Evolutionary conservation across 2,888 invertebrate species (phyloP), one percentile per base, ranked within the genome.

Genomic region (Lottia gigantea): DNA sequence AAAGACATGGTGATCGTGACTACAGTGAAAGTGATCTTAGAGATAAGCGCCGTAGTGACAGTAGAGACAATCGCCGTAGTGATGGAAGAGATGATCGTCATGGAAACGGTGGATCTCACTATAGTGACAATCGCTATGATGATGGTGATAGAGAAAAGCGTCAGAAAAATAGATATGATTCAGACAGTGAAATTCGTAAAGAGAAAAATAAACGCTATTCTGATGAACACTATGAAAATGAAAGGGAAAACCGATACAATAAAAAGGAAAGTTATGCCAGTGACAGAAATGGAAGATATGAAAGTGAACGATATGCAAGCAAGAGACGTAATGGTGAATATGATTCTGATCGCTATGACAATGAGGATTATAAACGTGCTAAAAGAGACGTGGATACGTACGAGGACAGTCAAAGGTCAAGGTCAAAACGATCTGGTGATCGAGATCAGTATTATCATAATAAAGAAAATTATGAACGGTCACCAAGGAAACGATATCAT

Each of bases 221-320:
- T 14, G 64, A 69, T 46, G 72, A 72, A 49, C 61, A 61, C 14
- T 46, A 73, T 19, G 73, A 73, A 46, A 71, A 70, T 68, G 70
- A 69, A 23, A 64, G 74, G 16, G n/a, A 70, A 66, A 72, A 74
- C 66, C 49, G 71, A 25, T 72, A 73, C 66, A 74, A 74, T 45
- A 19, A 66, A 62, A 16, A 49, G 25, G 31, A n/a, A 46, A 16
- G n/a, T 25, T n/a, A 40, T 49, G 66, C 7, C 15, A 46, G 31
- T 31, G 40, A 63, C 25, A 19, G 47, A 47, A n/a, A 46, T 15
- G 40, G 62, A 40, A 63, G 26, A 19, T n/a, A 15, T 45, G 67
- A 23, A 49, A 46, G 31, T 12, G 14, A 19, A 46, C 26, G 23
- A 45, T 40, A 46, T 40, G 45, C 45, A 23, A 46, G 46, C 23